These are phyloP conservation scores for Stenchaetothrips biformis DNA, from an alignment of 2,888 invertebrate species.

Conservation along the genomic window DNA sequence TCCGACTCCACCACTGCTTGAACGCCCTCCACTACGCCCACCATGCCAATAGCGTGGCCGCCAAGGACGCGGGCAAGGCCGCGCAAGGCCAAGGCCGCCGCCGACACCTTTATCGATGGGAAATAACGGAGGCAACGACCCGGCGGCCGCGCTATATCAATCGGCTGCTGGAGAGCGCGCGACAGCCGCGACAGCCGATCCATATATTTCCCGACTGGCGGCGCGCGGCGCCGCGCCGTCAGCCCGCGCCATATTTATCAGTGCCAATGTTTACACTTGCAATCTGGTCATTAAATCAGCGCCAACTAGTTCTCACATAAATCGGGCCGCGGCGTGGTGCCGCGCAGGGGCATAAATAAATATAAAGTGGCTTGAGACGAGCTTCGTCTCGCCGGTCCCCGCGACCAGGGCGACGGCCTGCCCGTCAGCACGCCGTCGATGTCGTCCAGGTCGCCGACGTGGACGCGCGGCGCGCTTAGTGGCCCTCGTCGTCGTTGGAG, in stretches of 20 bases:
- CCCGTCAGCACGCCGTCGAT: background rate
- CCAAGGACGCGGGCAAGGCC: background rate
- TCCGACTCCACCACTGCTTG: too few relatives aligned
- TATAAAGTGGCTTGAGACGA: background rate
- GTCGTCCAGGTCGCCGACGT: background rate
- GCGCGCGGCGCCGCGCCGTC: background rate
- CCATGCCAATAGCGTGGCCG: too few relatives aligned
- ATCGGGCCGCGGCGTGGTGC: background rate
- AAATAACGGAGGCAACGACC: slow-evolving; percentile 18
- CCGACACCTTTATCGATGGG: background rate
- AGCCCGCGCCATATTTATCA: slow-evolving; percentile 5
- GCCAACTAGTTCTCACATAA: slow-evolving; percentile 23
- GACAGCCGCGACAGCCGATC: background rate
- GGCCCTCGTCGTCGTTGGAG: too few relatives aligned
- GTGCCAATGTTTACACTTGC: slow-evolving; percentile 24
- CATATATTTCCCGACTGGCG: background rate
- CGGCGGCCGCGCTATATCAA: slow-evolving; percentile 2
- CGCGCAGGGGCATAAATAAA: slow-evolving; percentile 10
- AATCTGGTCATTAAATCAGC: slow-evolving; percentile 17
- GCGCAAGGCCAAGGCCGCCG: background rate
- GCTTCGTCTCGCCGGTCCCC: background rate
- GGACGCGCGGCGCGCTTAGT: too few relatives aligned
- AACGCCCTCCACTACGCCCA: too few relatives aligned
- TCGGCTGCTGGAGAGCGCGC: background rate
- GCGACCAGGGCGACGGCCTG: background rate